Evolutionary conservation across 2,797 vertebrate genomes (phyloP).

Genomic region (Rhinella marina): DNA sequence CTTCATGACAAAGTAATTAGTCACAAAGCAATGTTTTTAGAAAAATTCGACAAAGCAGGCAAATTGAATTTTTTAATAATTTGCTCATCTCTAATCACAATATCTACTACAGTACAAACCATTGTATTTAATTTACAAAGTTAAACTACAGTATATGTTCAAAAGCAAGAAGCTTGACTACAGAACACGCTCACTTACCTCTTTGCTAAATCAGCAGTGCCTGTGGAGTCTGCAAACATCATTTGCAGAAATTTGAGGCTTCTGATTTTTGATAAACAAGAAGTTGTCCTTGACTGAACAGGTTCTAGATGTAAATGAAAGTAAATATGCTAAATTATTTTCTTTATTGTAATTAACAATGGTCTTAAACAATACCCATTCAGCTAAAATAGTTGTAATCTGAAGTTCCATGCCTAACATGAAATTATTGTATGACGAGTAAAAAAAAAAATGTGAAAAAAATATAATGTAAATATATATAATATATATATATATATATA

Average conservation of each 20-base stretch:
- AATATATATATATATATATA: too few species aligned
- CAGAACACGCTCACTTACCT: neutral
- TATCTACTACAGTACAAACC: neutral
- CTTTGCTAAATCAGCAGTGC: neutral
- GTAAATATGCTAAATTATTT: neutral
- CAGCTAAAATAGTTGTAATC: neutral
- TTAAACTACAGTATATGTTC: neutral
- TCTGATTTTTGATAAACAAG: conserved; percentile 36
- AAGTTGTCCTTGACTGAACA: neutral
- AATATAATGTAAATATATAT: too few species aligned
- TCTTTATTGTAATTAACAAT: neutral
- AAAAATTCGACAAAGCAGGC: too few species aligned
- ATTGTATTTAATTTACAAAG: neutral
- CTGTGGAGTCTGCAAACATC: conserved; percentile 6
- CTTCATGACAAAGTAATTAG: too few species aligned
- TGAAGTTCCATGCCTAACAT: neutral
- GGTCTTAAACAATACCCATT: neutral
- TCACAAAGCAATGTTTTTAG: too few species aligned
- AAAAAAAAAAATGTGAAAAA: too few species aligned
- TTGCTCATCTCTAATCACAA: too few species aligned
- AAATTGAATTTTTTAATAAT: too few species aligned
- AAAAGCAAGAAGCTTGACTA: too few species aligned
- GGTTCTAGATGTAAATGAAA: neutral
- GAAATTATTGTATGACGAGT: neutral
- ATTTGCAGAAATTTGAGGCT: conserved; percentile 13